These are phyloP conservation scores for Pheosia gnoma DNA, from an alignment of 2,888 invertebrate genomes.

Conservation along the genomic window DNA sequence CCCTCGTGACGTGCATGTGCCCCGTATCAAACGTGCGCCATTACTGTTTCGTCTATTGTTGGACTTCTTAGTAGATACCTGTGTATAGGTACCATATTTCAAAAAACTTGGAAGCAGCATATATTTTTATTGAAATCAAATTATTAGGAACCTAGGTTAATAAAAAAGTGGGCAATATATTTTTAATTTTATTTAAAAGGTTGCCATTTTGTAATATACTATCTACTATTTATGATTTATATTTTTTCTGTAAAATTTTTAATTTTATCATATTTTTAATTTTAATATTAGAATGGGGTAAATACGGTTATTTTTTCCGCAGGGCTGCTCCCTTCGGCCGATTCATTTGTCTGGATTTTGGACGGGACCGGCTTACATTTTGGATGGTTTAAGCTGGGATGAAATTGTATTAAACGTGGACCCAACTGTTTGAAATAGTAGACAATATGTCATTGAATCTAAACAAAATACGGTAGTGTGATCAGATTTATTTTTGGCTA, in stretches of 20 bases:
- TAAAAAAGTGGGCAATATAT: too few species aligned
- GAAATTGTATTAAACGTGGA: conserved; percentile 83
- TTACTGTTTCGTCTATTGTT: conserved; percentile 57
- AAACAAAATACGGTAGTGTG: conserved; percentile 29
- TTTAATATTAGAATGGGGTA: too few species aligned
- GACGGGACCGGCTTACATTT: conserved; percentile 86
- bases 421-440: conserved; percentile 67
- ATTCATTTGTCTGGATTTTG: conserved; percentile 88
- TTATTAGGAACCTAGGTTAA: too few species aligned
- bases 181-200: too few species aligned
- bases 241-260: too few species aligned
- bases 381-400: conserved; percentile 81
- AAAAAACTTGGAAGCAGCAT: too few species aligned
- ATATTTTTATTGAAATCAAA: too few species aligned
- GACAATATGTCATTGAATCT: conserved; percentile 56
- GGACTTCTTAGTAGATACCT: conserved; percentile 9
- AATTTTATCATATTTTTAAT: too few species aligned
- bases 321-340: conserved; percentile 61
- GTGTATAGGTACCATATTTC: too few species aligned
- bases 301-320: conserved; percentile 59
- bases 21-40: conserved; percentile 52
- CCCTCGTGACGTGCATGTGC: conserved; percentile 53
- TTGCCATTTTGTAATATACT: too few species aligned
- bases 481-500: too few species aligned
- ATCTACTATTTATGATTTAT: too few species aligned